A percentile compares a stretch with the other conserved stretches of the same genome.
phyloP scores from a whole-genome alignment of 2,888 invertebrate species.

The Eucera pruinosa region DNA sequence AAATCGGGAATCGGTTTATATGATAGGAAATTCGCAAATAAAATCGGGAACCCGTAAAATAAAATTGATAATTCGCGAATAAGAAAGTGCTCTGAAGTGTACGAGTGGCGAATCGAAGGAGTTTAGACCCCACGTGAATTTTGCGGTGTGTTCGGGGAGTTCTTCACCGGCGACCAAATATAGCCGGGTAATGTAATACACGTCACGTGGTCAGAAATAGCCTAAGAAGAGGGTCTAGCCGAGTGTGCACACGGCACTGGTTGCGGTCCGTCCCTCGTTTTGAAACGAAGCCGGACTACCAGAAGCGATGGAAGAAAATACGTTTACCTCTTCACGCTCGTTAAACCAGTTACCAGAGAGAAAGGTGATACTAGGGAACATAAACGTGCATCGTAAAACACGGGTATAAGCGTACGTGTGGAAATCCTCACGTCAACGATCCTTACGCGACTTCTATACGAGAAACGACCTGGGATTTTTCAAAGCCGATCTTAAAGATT shows the following conservation, averaged over 20 bases:
- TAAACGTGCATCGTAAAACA: constrained; percentile 52
- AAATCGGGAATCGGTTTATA: background rate
- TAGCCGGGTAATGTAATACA: constrained; percentile 87
- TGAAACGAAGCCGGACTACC: constrained; percentile 50
- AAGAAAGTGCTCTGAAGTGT: constrained; percentile 28
- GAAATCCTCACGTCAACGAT: constrained; percentile 3
- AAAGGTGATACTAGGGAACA: constrained; percentile 61
- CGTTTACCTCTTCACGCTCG: constrained; percentile 64
- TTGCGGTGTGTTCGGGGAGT: constrained; percentile 63
- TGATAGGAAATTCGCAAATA: constrained; percentile 11
- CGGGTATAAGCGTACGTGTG: constrained; percentile 1
- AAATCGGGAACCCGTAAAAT: too few relatives aligned
- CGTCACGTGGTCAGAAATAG: constrained; percentile 86
- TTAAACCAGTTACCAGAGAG: constrained; percentile 63
- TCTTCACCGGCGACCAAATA: constrained; percentile 84
- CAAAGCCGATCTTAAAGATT: background rate
- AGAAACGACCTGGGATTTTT: background rate
- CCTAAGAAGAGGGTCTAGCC: constrained; percentile 84
- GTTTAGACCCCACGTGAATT: constrained; percentile 61
- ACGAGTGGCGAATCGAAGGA: constrained; percentile 2
- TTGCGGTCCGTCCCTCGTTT: constrained; percentile 61
- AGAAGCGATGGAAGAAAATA: constrained; percentile 62
- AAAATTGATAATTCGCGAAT: too few relatives aligned
- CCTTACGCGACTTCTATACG: background rate
- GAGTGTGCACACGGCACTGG: constrained; percentile 85